Percentiles rank a stretch among this genome's conserved stretches.
phyloP scores from a whole-genome alignment of 2,797 vertebrate species.

The Vireo griseus region DNA sequence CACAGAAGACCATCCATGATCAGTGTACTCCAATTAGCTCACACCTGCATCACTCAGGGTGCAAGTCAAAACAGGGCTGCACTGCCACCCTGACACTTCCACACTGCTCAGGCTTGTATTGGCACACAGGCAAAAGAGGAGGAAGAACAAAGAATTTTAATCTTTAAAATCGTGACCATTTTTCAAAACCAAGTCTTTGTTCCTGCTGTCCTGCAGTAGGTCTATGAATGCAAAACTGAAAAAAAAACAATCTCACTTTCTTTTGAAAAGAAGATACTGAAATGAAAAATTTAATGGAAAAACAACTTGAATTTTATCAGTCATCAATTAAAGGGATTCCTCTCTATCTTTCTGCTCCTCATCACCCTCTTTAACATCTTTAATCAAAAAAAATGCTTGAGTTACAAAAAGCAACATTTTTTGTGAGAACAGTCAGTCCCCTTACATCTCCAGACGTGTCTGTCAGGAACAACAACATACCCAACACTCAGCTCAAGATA shows the following conservation, averaged over 20 bases:
- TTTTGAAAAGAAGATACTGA: neutral
- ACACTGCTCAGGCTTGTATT: fast-evolving
- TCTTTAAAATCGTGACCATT: neutral
- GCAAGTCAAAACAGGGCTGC: neutral
- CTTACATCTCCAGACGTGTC: neutral
- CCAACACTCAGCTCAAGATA: neutral
- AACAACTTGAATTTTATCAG: neutral
- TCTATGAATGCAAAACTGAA: neutral
- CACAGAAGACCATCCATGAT: fast-evolving
- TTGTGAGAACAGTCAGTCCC: neutral
- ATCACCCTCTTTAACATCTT: neutral
- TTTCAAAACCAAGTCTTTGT: neutral
- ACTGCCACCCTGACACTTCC: neutral
- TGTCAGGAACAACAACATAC: neutral
- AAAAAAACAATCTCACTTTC: no score
- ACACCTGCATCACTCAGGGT: neutral
- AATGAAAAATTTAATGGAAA: neutral
- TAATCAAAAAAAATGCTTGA: neutral
- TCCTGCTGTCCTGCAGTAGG: neutral
- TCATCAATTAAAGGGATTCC: neutral
- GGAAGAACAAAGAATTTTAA: neutral
- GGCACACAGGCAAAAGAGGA: neutral
- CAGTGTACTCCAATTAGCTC: neutral
- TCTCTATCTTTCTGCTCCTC: neutral
- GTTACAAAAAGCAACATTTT: neutral